phyloP scores from a whole-genome alignment of 2,797 vertebrate genomes.

The Coregonus suidteri region DNA sequence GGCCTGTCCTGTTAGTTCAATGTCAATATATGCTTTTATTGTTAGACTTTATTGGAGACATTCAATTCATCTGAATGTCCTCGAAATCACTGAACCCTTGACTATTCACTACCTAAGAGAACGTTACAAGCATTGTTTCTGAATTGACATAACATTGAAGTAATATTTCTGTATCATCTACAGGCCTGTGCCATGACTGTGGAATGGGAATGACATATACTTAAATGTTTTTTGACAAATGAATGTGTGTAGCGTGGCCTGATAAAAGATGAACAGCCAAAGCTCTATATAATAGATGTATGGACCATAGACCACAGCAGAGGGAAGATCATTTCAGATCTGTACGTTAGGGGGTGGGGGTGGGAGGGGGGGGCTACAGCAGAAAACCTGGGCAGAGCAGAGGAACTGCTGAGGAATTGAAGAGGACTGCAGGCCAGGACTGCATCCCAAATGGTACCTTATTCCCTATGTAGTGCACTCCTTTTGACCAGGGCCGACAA shows the following conservation, averaged over 20 bases:
- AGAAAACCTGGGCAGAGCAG: slow-evolving; percentile 25
- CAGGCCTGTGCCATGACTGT: not conserved
- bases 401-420: slow-evolving; percentile 53
- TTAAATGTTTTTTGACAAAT: slow-evolving; percentile 6
- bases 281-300: slow-evolving; percentile 43
- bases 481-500: not conserved
- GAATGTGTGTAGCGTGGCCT: not conserved
- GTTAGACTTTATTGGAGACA: too few species aligned
- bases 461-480: not conserved
- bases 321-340: slow-evolving; percentile 29
- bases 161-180: not conserved
- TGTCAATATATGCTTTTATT: too few species aligned
- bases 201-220: not conserved
- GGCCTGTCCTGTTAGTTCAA: too few species aligned
- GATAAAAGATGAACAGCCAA: slow-evolving; percentile 36
- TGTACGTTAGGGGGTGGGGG: slow-evolving; percentile 5
- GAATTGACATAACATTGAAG: not conserved
- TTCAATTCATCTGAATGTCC: too few species aligned
- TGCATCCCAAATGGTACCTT: not conserved
- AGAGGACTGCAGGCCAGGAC: slow-evolving; percentile 50
- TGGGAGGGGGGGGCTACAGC: slow-evolving; percentile 1
- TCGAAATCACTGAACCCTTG: too few species aligned
- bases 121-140: not conserved
- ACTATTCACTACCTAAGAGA: not conserved
- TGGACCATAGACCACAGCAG: slow-evolving; percentile 18